Conservation (phyloP, 2,888 invertebrate species). For the Synergus umbraculus region DNA sequence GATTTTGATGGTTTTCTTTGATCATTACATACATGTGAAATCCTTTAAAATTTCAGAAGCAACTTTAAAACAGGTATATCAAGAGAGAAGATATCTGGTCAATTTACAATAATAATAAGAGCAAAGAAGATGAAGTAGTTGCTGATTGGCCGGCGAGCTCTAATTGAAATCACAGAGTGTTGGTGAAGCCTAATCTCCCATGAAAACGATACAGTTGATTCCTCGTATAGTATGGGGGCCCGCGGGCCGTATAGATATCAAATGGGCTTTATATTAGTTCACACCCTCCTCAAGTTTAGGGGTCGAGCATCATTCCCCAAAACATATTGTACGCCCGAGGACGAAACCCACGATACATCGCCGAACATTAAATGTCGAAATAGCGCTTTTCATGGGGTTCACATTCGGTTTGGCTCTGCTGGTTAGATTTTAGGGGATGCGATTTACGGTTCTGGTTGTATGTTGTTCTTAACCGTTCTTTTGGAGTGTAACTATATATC, state of each 20-base stretch:
- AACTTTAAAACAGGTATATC: no score
- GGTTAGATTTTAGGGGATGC: constrained; percentile 45
- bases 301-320: constrained; percentile 59
- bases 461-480: constrained; percentile 46
- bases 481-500: neutral
- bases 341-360: constrained; percentile 57
- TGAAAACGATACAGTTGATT: constrained; percentile 74
- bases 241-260: constrained; percentile 61
- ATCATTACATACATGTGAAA: no score
- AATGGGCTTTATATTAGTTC: constrained; percentile 73
- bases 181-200: constrained; percentile 68
- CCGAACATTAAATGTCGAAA: constrained; percentile 59
- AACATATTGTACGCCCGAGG: constrained; percentile 62
- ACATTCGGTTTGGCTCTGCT: constrained; percentile 45
- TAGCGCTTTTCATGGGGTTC: constrained; percentile 46
- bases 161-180: constrained; percentile 71
- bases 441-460: constrained; percentile 27
- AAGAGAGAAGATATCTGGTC: no score
- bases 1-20: constrained; percentile 16
- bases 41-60: no score
- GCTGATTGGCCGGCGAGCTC: constrained; percentile 40
- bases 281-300: constrained; percentile 64
- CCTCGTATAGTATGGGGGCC: constrained; percentile 60
- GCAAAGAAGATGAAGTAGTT: neutral
- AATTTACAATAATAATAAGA: neutral